Percentiles rank a stretch among this genome's conserved stretches.
phyloP scores from a whole-genome alignment of 1,140 invertebrate species.

The Dolichoris vasculosae region DNA sequence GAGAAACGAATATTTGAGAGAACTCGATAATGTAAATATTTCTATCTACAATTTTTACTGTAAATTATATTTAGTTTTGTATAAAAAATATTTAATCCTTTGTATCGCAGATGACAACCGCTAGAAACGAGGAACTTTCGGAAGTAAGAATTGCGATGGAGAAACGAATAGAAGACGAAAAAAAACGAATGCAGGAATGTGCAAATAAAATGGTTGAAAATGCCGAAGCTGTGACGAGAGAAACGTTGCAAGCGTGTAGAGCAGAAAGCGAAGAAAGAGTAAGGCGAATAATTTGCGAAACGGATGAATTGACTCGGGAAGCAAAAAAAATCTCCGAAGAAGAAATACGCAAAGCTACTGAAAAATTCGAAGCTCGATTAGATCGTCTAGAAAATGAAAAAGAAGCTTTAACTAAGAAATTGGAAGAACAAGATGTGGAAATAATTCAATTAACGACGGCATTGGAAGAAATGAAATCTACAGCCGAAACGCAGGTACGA shows the following conservation, averaged over 20 bases:
- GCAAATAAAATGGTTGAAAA: conserved; percentile 66
- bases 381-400: conserved; percentile 62
- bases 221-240: conserved; percentile 65
- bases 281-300: conserved; percentile 64
- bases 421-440: conserved; percentile 63
- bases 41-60: conserved; percentile 1
- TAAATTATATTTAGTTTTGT: neutral
- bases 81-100: neutral
- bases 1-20: conserved; percentile 56
- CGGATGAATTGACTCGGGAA: conserved; percentile 65
- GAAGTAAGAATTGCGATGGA: conserved; percentile 61
- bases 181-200: conserved; percentile 60
- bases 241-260: conserved; percentile 66
- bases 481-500: conserved; percentile 68
- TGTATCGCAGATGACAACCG: conserved; percentile 56
- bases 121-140: conserved; percentile 61
- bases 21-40: conserved; percentile 63
- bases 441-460: conserved; percentile 60
- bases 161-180: conserved; percentile 64
- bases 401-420: conserved; percentile 59
- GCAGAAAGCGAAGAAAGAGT: conserved; percentile 66
- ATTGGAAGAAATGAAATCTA: conserved; percentile 65
- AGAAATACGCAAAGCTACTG: conserved; percentile 60
- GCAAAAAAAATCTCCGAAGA: conserved; percentile 60
- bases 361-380: conserved; percentile 62